Percentiles rank a stretch among this genome's conserved stretches.
phyloP scores from a whole-genome alignment of 23 tunicate species.

The Trididemnum miniatum region DNA sequence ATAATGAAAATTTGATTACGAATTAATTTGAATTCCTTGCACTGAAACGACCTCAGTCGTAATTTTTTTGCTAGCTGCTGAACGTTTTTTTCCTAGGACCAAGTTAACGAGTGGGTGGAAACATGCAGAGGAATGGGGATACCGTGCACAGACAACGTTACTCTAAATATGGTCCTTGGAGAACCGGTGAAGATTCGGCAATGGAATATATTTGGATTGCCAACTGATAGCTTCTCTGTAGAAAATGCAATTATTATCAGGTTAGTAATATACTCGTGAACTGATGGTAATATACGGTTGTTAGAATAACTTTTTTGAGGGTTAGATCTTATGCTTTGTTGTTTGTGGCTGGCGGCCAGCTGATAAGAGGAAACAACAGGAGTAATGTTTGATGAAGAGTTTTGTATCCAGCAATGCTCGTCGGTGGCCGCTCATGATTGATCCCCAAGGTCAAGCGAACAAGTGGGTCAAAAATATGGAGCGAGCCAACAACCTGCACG shows the following conservation, averaged over 20 bases:
- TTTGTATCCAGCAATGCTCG: constrained; percentile 29
- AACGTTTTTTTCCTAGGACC: constrained; percentile 33
- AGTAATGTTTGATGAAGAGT: too few species aligned
- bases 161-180: constrained; percentile 78
- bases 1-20: too few species aligned
- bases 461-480: constrained; percentile 99
- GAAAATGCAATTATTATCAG: constrained; percentile 94
- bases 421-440: constrained; percentile 99
- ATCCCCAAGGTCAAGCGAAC: constrained; percentile 98
- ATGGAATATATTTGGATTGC: constrained; percentile 95
- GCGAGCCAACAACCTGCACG: constrained; percentile 91
- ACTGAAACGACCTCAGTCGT: too few species aligned
- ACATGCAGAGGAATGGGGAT: constrained; percentile 41
- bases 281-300: too few species aligned
- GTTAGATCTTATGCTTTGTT: too few species aligned
- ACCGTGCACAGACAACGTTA: constrained; percentile 87
- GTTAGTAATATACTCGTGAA: too few species aligned
- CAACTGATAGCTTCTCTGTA: constrained; percentile 93
- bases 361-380: too few species aligned
- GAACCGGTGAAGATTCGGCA: constrained; percentile 94
- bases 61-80: too few species aligned
- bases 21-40: too few species aligned
- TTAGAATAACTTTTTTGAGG: too few species aligned
- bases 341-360: too few species aligned
- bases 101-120: constrained; percentile 42